Percentiles rank a stretch among this genome's conserved stretches.
Conservation (phyloP, 2,113 vertebrate genomes). For the Myiopsitta monachus region DNA sequence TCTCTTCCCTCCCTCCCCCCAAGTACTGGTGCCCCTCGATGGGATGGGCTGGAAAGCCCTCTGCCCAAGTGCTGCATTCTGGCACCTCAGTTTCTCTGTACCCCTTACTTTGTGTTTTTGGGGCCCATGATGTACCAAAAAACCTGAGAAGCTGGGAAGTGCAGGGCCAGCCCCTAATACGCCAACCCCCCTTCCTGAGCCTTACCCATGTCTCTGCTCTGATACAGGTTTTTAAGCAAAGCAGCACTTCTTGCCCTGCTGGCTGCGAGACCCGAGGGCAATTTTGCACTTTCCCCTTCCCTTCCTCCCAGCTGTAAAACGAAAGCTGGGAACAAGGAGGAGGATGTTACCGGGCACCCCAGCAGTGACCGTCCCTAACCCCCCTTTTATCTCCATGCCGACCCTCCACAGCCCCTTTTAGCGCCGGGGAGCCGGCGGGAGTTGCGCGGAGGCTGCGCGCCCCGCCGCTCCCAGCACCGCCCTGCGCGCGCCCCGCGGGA, state of each 20-base stretch:
- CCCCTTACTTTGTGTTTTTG: not conserved
- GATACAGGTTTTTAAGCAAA: not conserved
- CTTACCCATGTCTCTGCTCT: accelerated
- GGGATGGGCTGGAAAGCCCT: not conserved
- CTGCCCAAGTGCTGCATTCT: not conserved
- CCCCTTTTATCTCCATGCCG: accelerated
- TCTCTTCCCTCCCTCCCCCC: accelerated
- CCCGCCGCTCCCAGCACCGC: not conserved
- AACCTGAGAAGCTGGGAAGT: accelerated
- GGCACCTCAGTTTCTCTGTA: not conserved
- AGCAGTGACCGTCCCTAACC: accelerated
- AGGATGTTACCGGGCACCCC: not conserved
- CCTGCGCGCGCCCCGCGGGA: not conserved
- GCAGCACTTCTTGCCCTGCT: accelerated
- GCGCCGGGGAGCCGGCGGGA: not conserved
- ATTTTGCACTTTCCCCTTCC: not conserved
- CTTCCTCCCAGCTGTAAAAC: accelerated
- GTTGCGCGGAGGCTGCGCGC: not conserved
- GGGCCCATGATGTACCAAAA: not conserved
- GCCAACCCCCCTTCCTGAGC: accelerated
- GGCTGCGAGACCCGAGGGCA: not conserved
- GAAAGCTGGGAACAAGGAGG: no score
- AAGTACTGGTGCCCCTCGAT: accelerated
- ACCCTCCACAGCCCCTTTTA: accelerated
- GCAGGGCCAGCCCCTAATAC: not conserved